Conservation (phyloP, 2,113 vertebrate species). For the Calyptommatus sinebrachiatus region DNA sequence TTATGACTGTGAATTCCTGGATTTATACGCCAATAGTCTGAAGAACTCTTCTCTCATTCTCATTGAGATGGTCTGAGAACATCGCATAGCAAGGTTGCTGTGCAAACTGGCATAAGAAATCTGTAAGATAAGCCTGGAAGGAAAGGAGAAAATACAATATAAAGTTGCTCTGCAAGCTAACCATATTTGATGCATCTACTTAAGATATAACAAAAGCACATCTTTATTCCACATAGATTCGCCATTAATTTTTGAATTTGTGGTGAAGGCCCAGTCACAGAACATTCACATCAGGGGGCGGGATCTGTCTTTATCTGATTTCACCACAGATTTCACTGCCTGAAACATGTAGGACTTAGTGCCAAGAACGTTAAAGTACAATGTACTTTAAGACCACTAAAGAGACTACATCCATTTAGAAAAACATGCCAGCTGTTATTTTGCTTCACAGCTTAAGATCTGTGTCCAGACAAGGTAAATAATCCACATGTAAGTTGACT, state of each 20-base stretch:
- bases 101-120: slow-evolving; percentile 95
- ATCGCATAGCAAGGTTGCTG: slow-evolving; percentile 95
- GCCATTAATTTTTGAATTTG: not conserved
- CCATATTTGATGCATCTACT: not conserved
- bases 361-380: not conserved
- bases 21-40: slow-evolving; percentile 90
- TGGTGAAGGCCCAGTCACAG: not conserved
- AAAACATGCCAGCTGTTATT: not conserved
- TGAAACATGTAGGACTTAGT: not conserved
- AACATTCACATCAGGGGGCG: not conserved
- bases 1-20: slow-evolving; percentile 14
- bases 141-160: slow-evolving; percentile 24
- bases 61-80: slow-evolving; percentile 95
- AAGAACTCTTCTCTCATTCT: slow-evolving; percentile 86
- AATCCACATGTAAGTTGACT: too few species aligned
- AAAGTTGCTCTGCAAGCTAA: fast-evolving
- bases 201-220: too few species aligned
- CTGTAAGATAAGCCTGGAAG: slow-evolving; percentile 91
- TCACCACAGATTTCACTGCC: too few species aligned
- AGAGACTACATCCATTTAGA: not conserved
- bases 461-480: too few species aligned
- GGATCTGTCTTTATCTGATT: too few species aligned
- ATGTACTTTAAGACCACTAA: not conserved
- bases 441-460: not conserved
- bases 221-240: not conserved